Evolutionary conservation across 1,140 invertebrate species (phyloP), one percentile per base, ranked within the genome.

Genomic region (Campodea augens): DNA sequence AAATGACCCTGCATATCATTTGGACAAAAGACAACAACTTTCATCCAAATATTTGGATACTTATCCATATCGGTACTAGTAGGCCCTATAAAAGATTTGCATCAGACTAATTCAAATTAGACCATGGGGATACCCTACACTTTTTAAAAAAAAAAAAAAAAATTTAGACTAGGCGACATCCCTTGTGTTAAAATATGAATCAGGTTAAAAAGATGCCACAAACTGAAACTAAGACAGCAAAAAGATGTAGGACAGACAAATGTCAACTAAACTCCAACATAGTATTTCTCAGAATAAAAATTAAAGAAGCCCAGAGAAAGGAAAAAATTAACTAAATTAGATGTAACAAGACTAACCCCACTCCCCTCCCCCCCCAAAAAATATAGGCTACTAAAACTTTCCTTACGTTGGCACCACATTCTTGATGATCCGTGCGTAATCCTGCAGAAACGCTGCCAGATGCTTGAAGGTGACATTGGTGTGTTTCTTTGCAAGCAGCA

Each of bases 401-500:
- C 7, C 27, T 32, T 73, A 80, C 73, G 78, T 78, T 43, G 78
- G 65, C 44, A 73, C 64, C 39, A 74, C 58, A 59, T 68, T 72
- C 50, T 71, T 74, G 44, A 82, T 72, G 53, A 73, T 69, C 39
- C 74, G 68, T 24, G 74, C 67, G 47, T 81, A 61, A 40, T 73
- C 68, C 25, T 65, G 57, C 13, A 82, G 60, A 29, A 77, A 63
- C 48, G 67, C 64, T 45, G 72, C 63, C 48, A 89, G 62, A 60
- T 72, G 68, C 57, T 79, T 81, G 3, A 81, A 57, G 36, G 79
- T 74, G 60, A 71, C 70, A 55, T 78, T 72, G 45, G 72, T 64
- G 62, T 87, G 74, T 25, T 68, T 60, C 41, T 67, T 68, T 3
- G 75, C 58, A 2, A 89, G 59, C 25, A 71, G 70, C 25, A 62